Conservation (phyloP, 2,113 vertebrate genomes). For the Otocyon megalotis region DNA sequence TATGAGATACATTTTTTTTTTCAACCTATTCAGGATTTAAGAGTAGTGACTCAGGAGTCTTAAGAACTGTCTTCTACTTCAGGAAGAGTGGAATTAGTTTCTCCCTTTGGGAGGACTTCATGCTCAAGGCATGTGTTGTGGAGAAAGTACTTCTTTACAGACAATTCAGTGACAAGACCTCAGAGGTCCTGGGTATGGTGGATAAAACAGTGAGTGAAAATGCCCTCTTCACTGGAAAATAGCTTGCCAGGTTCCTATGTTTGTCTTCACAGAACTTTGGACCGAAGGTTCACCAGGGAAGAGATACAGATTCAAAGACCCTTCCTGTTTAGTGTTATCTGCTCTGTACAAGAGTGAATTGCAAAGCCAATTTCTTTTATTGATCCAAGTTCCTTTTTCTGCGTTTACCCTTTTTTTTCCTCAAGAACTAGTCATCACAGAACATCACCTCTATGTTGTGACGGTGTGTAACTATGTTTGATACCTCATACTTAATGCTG, state of each 20-base stretch:
- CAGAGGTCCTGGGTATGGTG: slow-evolving; percentile 19
- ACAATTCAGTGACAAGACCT: slow-evolving; percentile 29
- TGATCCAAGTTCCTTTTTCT: slow-evolving; percentile 55
- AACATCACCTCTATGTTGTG: not conserved
- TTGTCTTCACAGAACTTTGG: slow-evolving; percentile 77
- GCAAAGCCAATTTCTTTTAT: slow-evolving; percentile 63
- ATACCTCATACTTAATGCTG: slow-evolving; percentile 75
- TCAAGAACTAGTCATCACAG: slow-evolving; percentile 53
- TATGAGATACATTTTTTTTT: slow-evolving; percentile 66
- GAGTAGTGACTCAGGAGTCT: slow-evolving; percentile 9
- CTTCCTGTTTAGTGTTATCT: not conserved
- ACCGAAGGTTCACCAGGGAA: slow-evolving; percentile 39
- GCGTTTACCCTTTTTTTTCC: slow-evolving; percentile 48
- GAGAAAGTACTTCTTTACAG: slow-evolving; percentile 40
- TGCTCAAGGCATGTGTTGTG: slow-evolving; percentile 34
- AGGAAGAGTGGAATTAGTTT: slow-evolving; percentile 58
- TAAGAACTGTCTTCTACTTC: slow-evolving; percentile 71
- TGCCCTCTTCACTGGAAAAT: slow-evolving; percentile 17
- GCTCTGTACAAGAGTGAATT: slow-evolving; percentile 31
- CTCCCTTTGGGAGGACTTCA: slow-evolving; percentile 60
- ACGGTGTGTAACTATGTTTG: slow-evolving; percentile 44
- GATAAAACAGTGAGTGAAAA: not conserved
- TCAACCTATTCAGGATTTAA: slow-evolving; percentile 54
- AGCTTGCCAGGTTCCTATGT: slow-evolving; percentile 25
- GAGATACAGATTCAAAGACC: slow-evolving; percentile 15